phyloP scores from a whole-genome alignment of 2,888 invertebrate genomes.

The Synanthedon andrenaeformis region DNA sequence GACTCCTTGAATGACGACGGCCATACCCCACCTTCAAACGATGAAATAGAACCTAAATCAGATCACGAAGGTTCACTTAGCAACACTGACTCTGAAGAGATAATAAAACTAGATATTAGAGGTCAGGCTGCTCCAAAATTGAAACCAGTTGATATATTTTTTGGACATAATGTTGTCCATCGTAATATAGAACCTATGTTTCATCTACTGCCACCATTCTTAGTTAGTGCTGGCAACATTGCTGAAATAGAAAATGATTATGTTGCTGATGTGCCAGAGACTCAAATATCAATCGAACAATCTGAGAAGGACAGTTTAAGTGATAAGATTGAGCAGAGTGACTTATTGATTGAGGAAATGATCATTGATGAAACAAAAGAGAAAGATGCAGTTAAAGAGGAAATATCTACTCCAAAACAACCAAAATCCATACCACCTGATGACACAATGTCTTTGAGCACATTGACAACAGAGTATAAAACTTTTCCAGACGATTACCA shows the following conservation, averaged over 20 bases:
- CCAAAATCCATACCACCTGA: slow-evolving; percentile 47
- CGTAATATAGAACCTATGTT: slow-evolving; percentile 32
- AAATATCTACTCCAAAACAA: slow-evolving; percentile 22
- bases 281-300: slow-evolving; percentile 5
- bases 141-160: slow-evolving; percentile 38
- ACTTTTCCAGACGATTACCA: slow-evolving; percentile 78
- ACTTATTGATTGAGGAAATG: slow-evolving; percentile 52
- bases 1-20: slow-evolving; percentile 55
- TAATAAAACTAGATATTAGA: slow-evolving; percentile 61
- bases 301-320: slow-evolving; percentile 21
- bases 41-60: slow-evolving; percentile 10
- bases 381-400: slow-evolving; percentile 19
- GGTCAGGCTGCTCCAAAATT: slow-evolving; percentile 54
- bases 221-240: slow-evolving; percentile 40
- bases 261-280: slow-evolving; percentile 7
- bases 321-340: slow-evolving; percentile 44
- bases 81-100: slow-evolving; percentile 56
- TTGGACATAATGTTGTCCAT: slow-evolving; percentile 36
- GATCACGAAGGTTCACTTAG: slow-evolving; percentile 18
- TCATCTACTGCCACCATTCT: slow-evolving; percentile 48
- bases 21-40: slow-evolving; percentile 18
- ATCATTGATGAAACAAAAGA: slow-evolving; percentile 37
- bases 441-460: slow-evolving; percentile 62
- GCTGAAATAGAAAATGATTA: slow-evolving; percentile 33
- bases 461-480: slow-evolving; percentile 78